These are phyloP conservation scores for Brenthis hecate DNA, from an alignment of 2,888 invertebrate genomes.

Conservation along the genomic window DNA sequence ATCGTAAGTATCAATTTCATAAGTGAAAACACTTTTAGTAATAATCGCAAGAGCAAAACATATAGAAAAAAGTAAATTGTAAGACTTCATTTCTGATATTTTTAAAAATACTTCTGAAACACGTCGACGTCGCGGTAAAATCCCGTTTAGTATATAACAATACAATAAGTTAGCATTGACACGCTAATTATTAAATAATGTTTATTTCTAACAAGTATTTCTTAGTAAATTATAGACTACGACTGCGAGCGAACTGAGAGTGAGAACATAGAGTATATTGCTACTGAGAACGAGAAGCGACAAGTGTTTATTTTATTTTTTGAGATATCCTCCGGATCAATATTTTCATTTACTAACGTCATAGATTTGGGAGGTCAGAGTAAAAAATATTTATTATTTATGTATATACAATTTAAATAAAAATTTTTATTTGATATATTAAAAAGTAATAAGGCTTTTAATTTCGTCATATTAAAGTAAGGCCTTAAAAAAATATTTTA, in stretches of 20 bases:
- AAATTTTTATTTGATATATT: not conserved
- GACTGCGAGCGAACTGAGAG: conserved; percentile 28
- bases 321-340: conserved; percentile 52
- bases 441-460: too few species aligned
- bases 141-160: conserved; percentile 28
- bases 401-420: not conserved
- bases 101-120: conserved; percentile 9
- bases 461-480: too few species aligned
- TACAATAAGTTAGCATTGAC: not conserved
- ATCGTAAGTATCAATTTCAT: conserved; percentile 82
- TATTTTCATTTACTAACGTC: conserved; percentile 58
- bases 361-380: conserved; percentile 48
- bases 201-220: conserved; percentile 22
- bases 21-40: conserved; percentile 42
- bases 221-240: conserved; percentile 38
- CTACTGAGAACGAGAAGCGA: conserved; percentile 44
- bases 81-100: conserved; percentile 32
- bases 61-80: conserved; percentile 31
- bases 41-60: conserved; percentile 35
- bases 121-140: conserved; percentile 31
- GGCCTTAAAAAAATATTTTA: too few species aligned
- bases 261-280: too few species aligned
- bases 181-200: conserved; percentile 34
- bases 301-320: conserved; percentile 58
- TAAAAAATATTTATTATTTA: conserved; percentile 1